A percentile compares a stretch with the other conserved stretches of the same genome.
phyloP scores from a whole-genome alignment of 2,888 invertebrate genomes.

The Galerucella nymphaeae region DNA sequence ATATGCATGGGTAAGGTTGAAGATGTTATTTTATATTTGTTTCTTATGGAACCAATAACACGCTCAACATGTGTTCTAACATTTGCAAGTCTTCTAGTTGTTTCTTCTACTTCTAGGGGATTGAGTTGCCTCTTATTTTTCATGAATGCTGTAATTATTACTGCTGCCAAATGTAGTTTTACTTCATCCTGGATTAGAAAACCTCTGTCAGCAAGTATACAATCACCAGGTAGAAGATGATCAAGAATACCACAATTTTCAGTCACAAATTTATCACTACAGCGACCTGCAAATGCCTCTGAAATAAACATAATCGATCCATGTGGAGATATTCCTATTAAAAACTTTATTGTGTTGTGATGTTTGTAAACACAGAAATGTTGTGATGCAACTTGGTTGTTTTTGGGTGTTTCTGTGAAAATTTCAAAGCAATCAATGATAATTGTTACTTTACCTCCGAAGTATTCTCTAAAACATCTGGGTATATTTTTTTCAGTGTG shows the following conservation, averaged over 20 bases:
- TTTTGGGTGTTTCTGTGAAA: constrained; percentile 37
- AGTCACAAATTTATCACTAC: constrained; percentile 28
- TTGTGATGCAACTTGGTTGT: no score
- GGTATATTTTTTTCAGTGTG: constrained; percentile 36
- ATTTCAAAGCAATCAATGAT: constrained; percentile 45
- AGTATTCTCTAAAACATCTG: constrained; percentile 39
- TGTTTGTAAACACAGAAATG: no score
- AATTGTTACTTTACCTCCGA: constrained; percentile 27
- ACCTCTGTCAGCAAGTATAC: no score
- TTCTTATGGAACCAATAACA: not conserved
- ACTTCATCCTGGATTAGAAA: no score
- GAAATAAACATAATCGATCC: constrained; percentile 10
- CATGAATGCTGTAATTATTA: no score
- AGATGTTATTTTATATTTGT: no score
- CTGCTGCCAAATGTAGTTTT: no score
- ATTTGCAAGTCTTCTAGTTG: constrained; percentile 8
- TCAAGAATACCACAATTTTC: constrained; percentile 30
- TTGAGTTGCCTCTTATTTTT: not conserved
- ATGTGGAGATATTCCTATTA: no score
- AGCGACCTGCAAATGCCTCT: constrained; percentile 26
- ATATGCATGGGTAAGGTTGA: no score
- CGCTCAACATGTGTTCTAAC: constrained; percentile 4
- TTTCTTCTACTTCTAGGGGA: constrained; percentile 9
- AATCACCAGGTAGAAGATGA: constrained; percentile 16
- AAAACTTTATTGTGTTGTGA: no score